Base-by-base conservation (phyloP, 2,113 vertebrate species). In the Circaetus cinerascens region DNA sequence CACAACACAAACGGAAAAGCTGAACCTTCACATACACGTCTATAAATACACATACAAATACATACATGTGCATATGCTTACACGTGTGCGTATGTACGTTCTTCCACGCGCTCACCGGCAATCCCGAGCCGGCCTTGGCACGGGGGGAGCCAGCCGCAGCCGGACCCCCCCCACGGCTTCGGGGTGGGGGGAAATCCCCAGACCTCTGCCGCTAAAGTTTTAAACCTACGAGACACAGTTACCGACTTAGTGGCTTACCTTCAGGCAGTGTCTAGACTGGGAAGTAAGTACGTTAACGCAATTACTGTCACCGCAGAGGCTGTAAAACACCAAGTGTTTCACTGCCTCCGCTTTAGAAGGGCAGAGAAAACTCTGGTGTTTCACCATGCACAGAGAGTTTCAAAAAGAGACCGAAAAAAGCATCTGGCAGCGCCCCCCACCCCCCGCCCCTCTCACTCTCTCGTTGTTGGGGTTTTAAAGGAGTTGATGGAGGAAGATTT, bases 361-460 rank as follows among this genome's bases (percentile, higher is more conserved):
- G 81, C 53, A 89, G 23, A 32, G 68, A 86, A 90, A 55, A 91
- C 88, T 68, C 97, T 95, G 97, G 86, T 86, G 85, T 97, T 98
- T 96, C 98, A 97, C 98, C 97, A 96, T 94, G 97, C 93, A 98
- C 97, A 93, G 59, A 78, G 96, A 86, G 93, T 93, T 98, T 97
- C 82, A 93, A 98, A 97, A 97, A 97, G 97, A 96, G 94, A 96
- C 94, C 62, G 64, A 98, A 97, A 93, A 98, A 97, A 98, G 96
- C 98, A 97, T 96, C 98, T 98, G 98, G 88, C 91, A 97, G 97
- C 97, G 95, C 97, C 22, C 41, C 76, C 85, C 46, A 22, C 13
- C 59, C 40, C 74, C 56, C 38, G 34, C 94, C 92, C 79, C 59
- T 15, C 56, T 60, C 77, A 2, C 80, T 9, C 62, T 34, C 53